These are phyloP conservation scores for Promerops cafer DNA, from an alignment of 2,113 vertebrate species.

Conservation along the genomic window DNA sequence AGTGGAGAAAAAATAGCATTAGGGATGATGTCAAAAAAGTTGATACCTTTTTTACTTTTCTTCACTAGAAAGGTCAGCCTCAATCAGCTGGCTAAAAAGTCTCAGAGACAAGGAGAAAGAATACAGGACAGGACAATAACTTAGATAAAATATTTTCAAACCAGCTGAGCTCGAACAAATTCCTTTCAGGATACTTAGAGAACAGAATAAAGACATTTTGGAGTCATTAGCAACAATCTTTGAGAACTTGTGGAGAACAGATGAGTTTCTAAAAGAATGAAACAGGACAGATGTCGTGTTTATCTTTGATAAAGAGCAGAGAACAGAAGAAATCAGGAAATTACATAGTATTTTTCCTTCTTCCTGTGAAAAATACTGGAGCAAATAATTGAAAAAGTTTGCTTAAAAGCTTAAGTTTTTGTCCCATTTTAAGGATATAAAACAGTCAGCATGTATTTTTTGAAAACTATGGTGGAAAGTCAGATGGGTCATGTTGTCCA, in stretches of 20 bases:
- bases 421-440: not conserved
- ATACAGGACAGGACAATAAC: not conserved
- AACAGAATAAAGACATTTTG: not conserved
- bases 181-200: not conserved
- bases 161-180: not conserved
- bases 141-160: not conserved
- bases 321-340: slow-evolving; percentile 5
- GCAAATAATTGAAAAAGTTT: not conserved
- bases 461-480: not conserved
- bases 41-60: not conserved
- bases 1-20: not conserved
- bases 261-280: slow-evolving; percentile 2
- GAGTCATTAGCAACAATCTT: not conserved
- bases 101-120: not conserved
- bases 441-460: not conserved
- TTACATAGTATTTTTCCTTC: not conserved
- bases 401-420: not conserved
- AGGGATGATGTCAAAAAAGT: not conserved
- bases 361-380: not conserved
- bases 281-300: not conserved
- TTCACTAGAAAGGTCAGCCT: not conserved
- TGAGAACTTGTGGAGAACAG: not conserved
- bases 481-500: slow-evolving; percentile 35
- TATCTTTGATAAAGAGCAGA: not conserved
- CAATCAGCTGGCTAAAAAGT: not conserved